Evolutionary conservation across 2,888 invertebrate genomes (phyloP).

Genomic region (Limenitis camilla): DNA sequence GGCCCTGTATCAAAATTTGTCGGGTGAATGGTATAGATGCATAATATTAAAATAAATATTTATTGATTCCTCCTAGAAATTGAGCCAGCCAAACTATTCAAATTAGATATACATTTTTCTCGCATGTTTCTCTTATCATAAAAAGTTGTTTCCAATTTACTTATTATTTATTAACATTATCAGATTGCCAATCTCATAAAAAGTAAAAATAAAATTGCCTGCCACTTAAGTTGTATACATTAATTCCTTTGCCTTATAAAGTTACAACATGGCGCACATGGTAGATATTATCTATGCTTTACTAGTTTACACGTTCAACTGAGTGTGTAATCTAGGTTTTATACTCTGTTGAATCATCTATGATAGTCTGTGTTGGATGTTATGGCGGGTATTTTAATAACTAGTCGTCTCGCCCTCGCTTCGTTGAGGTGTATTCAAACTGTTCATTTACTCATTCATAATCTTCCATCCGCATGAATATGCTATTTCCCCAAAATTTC

Average conservation of each 20-base stretch:
- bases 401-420: not conserved
- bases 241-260: slow-evolving; percentile 1
- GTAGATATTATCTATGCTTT: slow-evolving; percentile 15
- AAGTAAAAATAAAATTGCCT: not conserved
- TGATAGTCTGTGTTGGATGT: slow-evolving; percentile 14
- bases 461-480: too few relatives aligned
- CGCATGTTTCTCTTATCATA: too few relatives aligned
- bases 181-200: not conserved
- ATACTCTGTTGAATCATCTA: slow-evolving; percentile 35
- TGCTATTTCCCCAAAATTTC: too few relatives aligned
- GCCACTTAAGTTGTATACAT: not conserved
- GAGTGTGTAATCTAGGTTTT: slow-evolving; percentile 43
- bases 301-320: slow-evolving; percentile 38
- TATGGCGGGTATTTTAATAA: slow-evolving; percentile 1
- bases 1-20: too few relatives aligned
- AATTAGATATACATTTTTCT: too few relatives aligned
- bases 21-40: too few relatives aligned
- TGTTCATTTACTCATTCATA: too few relatives aligned
- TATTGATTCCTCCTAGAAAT: too few relatives aligned
- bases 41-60: too few relatives aligned
- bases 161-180: not conserved
- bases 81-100: too few relatives aligned
- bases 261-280: not conserved
- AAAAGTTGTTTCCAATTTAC: too few relatives aligned
- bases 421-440: too few relatives aligned